Conservation (phyloP, 2,797 vertebrate species). For the Gila robusta region DNA sequence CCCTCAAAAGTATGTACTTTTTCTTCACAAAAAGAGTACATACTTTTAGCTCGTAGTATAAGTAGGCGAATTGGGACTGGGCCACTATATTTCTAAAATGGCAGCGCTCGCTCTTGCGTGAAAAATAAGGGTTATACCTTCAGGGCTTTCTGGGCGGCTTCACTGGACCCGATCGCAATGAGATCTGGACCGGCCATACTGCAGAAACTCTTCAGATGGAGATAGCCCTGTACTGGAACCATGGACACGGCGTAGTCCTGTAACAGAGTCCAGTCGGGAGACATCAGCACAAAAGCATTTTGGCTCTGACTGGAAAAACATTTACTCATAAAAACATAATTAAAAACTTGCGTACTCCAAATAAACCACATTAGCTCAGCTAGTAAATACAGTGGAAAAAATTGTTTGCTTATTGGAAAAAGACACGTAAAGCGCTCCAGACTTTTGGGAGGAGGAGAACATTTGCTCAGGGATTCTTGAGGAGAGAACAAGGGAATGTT, state of each 20-base stretch:
- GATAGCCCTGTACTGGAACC: constrained; percentile 85
- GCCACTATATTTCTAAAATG: too few relatives aligned
- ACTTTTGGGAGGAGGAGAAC: neutral
- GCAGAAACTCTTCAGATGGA: constrained; percentile 97
- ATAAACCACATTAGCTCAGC: constrained; percentile 15
- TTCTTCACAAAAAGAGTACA: too few relatives aligned
- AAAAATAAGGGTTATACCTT: constrained; percentile 79
- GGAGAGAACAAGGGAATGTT: neutral
- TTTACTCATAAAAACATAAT: neutral
- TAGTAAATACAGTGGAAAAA: neutral
- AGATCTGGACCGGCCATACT: constrained; percentile 98
- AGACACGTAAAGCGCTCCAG: neutral
- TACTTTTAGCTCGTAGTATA: too few relatives aligned
- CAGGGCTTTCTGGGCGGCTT: constrained; percentile 92
- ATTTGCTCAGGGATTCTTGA: neutral
- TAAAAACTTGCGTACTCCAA: neutral
- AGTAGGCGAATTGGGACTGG: too few relatives aligned
- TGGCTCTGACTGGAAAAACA: neutral
- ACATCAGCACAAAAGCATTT: constrained; percentile 4
- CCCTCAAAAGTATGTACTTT: too few relatives aligned
- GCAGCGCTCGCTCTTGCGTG: too few relatives aligned
- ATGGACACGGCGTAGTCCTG: constrained; percentile 98
- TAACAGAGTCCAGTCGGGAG: constrained; percentile 41
- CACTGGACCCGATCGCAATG: constrained; percentile 93
- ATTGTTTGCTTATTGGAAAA: neutral